These are phyloP conservation scores for Pyrocephalus nanus DNA, from an alignment of 2,797 vertebrate species.

Conservation along the genomic window DNA sequence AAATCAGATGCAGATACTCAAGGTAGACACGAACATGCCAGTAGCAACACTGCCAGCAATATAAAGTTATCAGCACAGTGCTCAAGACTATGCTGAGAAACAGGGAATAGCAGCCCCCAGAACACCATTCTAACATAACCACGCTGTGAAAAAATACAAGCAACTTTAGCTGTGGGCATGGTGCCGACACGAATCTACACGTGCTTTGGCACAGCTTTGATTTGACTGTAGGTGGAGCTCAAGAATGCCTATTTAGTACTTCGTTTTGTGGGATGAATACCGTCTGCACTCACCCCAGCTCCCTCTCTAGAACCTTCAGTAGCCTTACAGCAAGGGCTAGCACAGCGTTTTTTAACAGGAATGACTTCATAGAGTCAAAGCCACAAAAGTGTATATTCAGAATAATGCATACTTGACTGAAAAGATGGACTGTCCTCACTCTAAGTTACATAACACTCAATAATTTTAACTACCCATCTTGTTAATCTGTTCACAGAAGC, in stretches of 20 bases:
- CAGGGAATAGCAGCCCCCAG: neutral
- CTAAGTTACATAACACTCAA: neutral
- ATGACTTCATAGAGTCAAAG: neutral
- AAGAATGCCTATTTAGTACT: neutral
- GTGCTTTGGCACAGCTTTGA: neutral
- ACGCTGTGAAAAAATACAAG: neutral
- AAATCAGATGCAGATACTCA: neutral
- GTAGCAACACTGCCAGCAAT: neutral
- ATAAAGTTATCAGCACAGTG: neutral
- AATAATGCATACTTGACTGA: neutral
- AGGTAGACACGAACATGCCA: neutral
- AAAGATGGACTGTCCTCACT: neutral
- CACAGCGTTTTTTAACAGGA: neutral
- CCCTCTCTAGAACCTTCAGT: neutral
- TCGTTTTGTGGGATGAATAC: neutral
- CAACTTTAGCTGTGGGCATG: neutral
- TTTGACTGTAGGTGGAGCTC: constrained; percentile 27
- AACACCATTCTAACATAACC: neutral
- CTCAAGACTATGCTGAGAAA: neutral
- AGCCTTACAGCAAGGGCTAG: neutral
- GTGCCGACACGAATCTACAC: neutral
- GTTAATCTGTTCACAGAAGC: neutral
- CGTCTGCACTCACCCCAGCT: accelerated
- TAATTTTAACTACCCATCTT: neutral
- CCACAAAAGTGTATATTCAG: neutral